Evolutionary conservation across 2,113 vertebrate species (phyloP).

Genomic region (Pungitius pungitius): DNA sequence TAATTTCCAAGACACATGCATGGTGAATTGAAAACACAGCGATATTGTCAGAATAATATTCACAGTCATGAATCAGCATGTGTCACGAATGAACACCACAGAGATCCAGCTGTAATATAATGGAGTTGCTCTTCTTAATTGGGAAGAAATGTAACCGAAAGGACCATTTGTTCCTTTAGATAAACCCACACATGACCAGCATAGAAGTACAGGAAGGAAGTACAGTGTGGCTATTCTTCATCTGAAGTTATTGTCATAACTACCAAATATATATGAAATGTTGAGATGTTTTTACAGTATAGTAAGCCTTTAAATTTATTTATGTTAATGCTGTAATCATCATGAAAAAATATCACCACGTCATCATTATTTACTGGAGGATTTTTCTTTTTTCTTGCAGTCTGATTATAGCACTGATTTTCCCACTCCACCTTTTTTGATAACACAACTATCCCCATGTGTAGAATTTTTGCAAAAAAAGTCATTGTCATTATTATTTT

Average conservation of each 20-base stretch:
- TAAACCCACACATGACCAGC: neutral
- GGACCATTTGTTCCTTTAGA: constrained; percentile 3
- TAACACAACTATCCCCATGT: neutral
- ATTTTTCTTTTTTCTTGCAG: neutral
- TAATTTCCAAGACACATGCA: neutral
- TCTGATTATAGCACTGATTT: neutral
- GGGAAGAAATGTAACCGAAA: neutral
- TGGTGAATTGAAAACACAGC: neutral
- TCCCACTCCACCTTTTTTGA: neutral
- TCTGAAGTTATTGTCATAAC: neutral
- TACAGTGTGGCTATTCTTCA: neutral
- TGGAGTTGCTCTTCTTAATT: neutral
- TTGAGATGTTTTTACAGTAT: neutral
- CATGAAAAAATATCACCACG: neutral
- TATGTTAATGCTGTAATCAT: neutral
- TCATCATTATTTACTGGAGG: neutral
- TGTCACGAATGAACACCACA: neutral
- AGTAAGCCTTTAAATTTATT: neutral
- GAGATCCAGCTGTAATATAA: neutral
- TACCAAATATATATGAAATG: neutral
- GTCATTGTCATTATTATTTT: neutral
- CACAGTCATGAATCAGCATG: neutral
- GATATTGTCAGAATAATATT: neutral
- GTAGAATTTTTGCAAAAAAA: neutral
- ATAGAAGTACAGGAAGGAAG: too few relatives aligned